These are phyloP conservation scores for Leucophenga maculata DNA, from an alignment of 2,888 invertebrate species.

Conservation along the genomic window DNA sequence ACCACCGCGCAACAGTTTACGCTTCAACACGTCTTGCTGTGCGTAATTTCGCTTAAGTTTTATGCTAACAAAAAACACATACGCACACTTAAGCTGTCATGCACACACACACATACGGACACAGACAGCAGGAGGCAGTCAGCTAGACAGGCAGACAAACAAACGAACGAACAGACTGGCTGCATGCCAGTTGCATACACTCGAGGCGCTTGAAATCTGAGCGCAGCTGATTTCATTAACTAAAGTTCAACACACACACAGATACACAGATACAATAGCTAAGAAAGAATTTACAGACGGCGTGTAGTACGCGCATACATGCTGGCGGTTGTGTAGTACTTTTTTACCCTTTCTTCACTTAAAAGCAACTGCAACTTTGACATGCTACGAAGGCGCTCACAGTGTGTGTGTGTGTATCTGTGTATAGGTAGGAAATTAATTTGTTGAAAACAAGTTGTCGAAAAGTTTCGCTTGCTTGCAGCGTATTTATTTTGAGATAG, in stretches of 20 bases:
- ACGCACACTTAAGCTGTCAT: background rate
- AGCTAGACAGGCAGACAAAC: background rate
- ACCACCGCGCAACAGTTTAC: conserved; percentile 14
- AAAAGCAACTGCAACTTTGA: background rate
- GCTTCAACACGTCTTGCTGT: conserved; percentile 28
- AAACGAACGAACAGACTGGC: background rate
- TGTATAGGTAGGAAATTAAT: conserved; percentile 59
- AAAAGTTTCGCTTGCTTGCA: conserved; percentile 48
- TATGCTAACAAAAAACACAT: conserved; percentile 53
- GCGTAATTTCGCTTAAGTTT: conserved; percentile 58
- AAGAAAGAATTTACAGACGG: background rate
- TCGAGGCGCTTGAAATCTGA: conserved; percentile 46
- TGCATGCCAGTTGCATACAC: conserved; percentile 8
- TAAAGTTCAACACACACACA: conserved; percentile 52
- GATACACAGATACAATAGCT: conserved; percentile 1
- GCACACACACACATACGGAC: conserved; percentile 14
- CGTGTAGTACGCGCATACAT: background rate
- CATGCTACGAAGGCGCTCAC: no score
- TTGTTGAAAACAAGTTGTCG: conserved; percentile 66
- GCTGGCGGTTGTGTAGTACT: background rate
- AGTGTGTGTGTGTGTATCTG: conserved; percentile 18
- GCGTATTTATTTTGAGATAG: no score
- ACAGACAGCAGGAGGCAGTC: background rate
- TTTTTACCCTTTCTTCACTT: background rate
- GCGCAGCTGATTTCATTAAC: conserved; percentile 69